Conservation (phyloP, 1,140 invertebrate species). For the Drosophila miranda region DNA sequence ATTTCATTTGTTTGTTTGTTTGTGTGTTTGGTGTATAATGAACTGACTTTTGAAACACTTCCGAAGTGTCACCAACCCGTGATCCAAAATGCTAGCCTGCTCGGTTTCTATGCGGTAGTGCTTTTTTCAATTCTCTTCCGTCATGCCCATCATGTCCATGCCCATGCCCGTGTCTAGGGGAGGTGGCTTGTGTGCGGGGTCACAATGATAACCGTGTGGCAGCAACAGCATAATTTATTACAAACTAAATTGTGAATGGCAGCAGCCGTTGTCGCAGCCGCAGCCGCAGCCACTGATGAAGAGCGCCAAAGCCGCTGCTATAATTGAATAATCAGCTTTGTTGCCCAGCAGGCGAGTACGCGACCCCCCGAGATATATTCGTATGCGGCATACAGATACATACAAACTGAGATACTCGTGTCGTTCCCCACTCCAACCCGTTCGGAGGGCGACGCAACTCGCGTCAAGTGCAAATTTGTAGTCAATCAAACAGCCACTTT, state of each 20-base stretch:
- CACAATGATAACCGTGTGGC: slow-evolving; percentile 22
- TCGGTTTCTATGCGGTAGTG: slow-evolving; percentile 40
- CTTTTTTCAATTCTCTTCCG: slow-evolving; percentile 48
- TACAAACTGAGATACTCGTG: not conserved
- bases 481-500: slow-evolving; percentile 60
- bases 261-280: slow-evolving; percentile 21
- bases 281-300: slow-evolving; percentile 39
- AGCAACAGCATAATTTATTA: slow-evolving; percentile 55
- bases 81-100: not conserved
- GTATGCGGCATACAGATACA: not conserved
- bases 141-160: slow-evolving; percentile 14
- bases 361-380: slow-evolving; percentile 39
- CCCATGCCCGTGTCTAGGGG: not conserved
- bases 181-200: not conserved
- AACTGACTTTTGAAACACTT: no score
- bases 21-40: not conserved
- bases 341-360: slow-evolving; percentile 48
- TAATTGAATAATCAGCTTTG: slow-evolving; percentile 77
- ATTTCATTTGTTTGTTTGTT: not conserved
- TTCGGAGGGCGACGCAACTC: slow-evolving; percentile 14
- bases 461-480: slow-evolving; percentile 71
- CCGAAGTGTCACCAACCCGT: not conserved
- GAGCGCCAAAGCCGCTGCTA: slow-evolving; percentile 64
- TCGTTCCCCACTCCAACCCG: not conserved
- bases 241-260: slow-evolving; percentile 58